These are phyloP conservation scores for Cygnus atratus DNA, from an alignment of 2,113 vertebrate species.

Conservation along the genomic window DNA sequence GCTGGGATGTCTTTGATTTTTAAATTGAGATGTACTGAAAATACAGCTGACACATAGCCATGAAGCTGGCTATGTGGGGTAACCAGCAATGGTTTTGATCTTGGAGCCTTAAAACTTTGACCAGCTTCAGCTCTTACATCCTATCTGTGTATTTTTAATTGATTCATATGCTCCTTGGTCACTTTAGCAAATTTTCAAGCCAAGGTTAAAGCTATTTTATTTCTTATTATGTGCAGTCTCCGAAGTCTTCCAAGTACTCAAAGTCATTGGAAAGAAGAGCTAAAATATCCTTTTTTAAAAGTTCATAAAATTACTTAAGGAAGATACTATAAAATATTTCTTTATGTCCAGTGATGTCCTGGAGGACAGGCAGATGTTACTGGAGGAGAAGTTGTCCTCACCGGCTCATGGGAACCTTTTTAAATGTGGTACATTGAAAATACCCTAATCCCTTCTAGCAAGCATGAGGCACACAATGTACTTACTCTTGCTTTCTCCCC, in stretches of 20 bases:
- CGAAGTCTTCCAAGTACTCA: not conserved
- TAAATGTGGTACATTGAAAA: not conserved
- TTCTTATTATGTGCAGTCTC: not conserved
- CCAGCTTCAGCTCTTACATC: not conserved
- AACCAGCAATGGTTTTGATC: not conserved
- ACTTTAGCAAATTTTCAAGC: not conserved
- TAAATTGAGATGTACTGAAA: not conserved
- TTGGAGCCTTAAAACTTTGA: not conserved
- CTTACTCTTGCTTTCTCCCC: not conserved
- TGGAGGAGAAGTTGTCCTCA: not conserved
- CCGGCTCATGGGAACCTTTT: not conserved
- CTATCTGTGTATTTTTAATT: not conserved
- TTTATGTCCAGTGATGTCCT: not conserved
- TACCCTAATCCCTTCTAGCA: not conserved
- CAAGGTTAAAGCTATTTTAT: not conserved
- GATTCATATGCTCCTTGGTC: not conserved
- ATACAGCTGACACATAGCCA: not conserved
- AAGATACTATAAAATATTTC: not conserved
- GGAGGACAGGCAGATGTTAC: not conserved
- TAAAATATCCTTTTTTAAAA: not conserved
- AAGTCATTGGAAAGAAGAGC: not conserved
- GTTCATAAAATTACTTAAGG: not conserved
- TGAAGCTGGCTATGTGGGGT: not conserved
- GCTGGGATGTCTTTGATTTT: not conserved
- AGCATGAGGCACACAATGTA: not conserved